phyloP scores from a whole-genome alignment of 2,888 invertebrate genomes.

The Heliconius sara region DNA sequence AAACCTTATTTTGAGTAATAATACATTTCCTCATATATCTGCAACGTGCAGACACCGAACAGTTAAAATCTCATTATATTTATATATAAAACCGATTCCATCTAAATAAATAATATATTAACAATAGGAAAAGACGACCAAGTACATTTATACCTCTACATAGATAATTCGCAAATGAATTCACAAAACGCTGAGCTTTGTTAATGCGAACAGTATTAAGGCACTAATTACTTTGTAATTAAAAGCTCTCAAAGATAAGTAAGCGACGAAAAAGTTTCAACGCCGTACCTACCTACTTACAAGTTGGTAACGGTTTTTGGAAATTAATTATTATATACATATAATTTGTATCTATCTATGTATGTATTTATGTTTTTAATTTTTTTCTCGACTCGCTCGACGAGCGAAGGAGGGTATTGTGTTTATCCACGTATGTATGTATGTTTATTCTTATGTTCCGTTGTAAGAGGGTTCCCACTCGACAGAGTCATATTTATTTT shows the following conservation, averaged over 20 bases:
- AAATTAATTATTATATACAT: constrained; percentile 5
- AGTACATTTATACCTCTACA: constrained; percentile 26
- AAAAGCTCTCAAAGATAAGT: constrained; percentile 53
- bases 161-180: constrained; percentile 42
- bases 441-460: no score
- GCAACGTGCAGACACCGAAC: no score
- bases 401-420: no score
- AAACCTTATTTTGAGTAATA: no score
- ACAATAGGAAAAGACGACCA: constrained; percentile 22
- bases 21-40: no score
- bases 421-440: no score
- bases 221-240: constrained; percentile 53
- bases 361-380: no score
- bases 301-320: constrained; percentile 33
- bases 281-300: constrained; percentile 27
- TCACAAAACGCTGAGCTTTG: constrained; percentile 45
- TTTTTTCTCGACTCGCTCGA: no score
- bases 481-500: no score
- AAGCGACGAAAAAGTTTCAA: constrained; percentile 51
- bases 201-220: constrained; percentile 51
- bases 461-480: no score
- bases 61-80: no score
- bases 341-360: no score
- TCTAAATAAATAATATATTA: not conserved
- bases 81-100: not conserved